Evolutionary conservation across 2,113 vertebrate genomes (phyloP), one percentile per base, ranked within the genome.

Genomic region (Geococcyx californianus): DNA sequence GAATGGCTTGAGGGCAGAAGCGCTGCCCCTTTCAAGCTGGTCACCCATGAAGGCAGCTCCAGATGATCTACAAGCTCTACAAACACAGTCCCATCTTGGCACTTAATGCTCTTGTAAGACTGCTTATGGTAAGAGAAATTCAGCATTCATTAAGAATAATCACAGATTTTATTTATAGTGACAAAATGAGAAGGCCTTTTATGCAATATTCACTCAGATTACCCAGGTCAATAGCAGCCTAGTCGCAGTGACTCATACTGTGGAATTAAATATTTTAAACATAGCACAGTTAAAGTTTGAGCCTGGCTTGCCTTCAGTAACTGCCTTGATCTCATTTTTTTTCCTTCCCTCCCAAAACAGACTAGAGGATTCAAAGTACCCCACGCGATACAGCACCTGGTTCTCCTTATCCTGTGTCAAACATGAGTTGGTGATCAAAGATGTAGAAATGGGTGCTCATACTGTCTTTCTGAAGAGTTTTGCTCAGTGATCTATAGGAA

Each of bases 161-260:
- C 88, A 90, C 75, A 54, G 79, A 88, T 88, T 93, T 96, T 96
- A 96, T 96, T 96, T 92, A 94, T 95, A 95, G 94, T 69, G 91
- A 93, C 95, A 97, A 95, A 96, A 96, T 6, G 80, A 95, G 95
- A 94, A 49, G 92, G 86, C 58, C 89, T 95, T 97, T 97, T 96
- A 92, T 96, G 94, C 90, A 94, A 95, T 95, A 95, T 96, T 96
- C 93, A 84, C 95, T 92, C 78, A 93, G 92, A 95, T 95, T 96
- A 92, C 88, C 83, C 45, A 84, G 94, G 96, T 97, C 95, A 95
- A 96, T 94, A 95, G 88, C 95, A 96, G 88, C 90, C 94, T 84
- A 94, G 88, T 93, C 63, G 72, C 45, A 82, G 70, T 95, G 95
- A 94, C 89, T 94, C 96, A 97, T 80, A 44, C 67, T 79, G 84